These are phyloP conservation scores for Actenoides hombroni DNA, from an alignment of 2,113 vertebrate species.

Conservation along the genomic window DNA sequence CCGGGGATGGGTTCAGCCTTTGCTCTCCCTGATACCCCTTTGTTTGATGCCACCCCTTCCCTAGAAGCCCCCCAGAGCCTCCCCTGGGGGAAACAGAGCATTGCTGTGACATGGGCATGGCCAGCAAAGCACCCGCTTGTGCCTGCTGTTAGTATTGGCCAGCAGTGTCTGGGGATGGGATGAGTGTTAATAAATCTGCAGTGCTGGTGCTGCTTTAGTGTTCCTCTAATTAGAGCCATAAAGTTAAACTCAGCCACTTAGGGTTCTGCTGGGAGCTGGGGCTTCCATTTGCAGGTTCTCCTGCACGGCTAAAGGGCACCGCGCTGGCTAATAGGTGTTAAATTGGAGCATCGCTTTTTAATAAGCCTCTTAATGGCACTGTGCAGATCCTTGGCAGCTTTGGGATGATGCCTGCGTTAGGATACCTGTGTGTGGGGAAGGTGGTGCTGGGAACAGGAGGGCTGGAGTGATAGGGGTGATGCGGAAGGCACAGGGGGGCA, in stretches of 20 bases:
- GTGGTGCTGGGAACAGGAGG: neutral
- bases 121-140: neutral
- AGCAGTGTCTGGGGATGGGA: neutral
- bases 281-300: conserved; percentile 65
- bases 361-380: conserved; percentile 74
- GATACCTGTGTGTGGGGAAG: neutral
- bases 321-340: conserved; percentile 77
- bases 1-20: neutral
- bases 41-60: neutral
- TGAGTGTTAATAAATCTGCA: neutral
- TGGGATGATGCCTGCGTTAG: neutral
- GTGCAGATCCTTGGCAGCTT: conserved; percentile 44
- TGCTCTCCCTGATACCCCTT: neutral
- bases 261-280: conserved; percentile 69
- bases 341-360: conserved; percentile 78
- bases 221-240: conserved; percentile 60
- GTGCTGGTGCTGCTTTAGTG: neutral
- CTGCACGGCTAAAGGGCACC: conserved; percentile 29
- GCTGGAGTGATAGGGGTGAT: neutral
- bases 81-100: rapidly evolving
- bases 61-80: neutral
- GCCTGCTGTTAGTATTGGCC: neutral
- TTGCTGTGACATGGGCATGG: rapidly evolving
- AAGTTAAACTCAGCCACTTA: conserved; percentile 65
- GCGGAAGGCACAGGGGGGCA: rapidly evolving